Evolutionary conservation across 1,140 invertebrate genomes (phyloP), one percentile per base, ranked within the genome.

Genomic region (Oryzaephilus surinamensis): DNA sequence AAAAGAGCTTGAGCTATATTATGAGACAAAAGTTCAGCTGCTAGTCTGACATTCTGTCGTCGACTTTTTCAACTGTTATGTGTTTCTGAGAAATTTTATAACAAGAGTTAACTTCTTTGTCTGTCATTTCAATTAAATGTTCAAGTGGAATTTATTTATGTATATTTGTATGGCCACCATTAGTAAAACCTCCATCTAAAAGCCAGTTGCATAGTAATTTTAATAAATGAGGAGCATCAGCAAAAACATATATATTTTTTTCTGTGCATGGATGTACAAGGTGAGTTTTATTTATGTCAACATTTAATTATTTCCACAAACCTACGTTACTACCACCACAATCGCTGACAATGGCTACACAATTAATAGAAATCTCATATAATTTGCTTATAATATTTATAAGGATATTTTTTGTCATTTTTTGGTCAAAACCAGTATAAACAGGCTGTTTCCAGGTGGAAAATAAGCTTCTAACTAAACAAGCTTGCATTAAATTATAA

Each of bases 391-490:
- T 59, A 3, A 58, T 32, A 16, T 45, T 11, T 0, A 42, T 23
- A 7, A 64, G 30, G 19, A 57, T 51, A 29, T 52, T 39, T 43
- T 50, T 45, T 11, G 53, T 56, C 26, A 64, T 55, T 39, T 47
- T 51, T 28, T 43, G 33, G 42, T 64, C 61, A 47, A 62, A 64
- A 8, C 42, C 49, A 6, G 52, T 17, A 41, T 55, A 64, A 4
- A 64, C 39, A 7, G 48, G 52, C 39, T 65, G 63, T 33, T 61
- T 60, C 63, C 60, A 65, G 21, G 49, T 41, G n/a, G 31, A 38
- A 36, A 55, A 55, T 10, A 64, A 32, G 24, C 60, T 55, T 36
- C 54, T 31, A 8, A 50, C 51, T 30, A 62, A 50, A 10, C 55
- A 41, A 7, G 55, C 52, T 44, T 64, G 59, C 48, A 62, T 50